Evolutionary conservation across 1,140 invertebrate genomes (phyloP).

Genomic region (Neodiprion lecontei): DNA sequence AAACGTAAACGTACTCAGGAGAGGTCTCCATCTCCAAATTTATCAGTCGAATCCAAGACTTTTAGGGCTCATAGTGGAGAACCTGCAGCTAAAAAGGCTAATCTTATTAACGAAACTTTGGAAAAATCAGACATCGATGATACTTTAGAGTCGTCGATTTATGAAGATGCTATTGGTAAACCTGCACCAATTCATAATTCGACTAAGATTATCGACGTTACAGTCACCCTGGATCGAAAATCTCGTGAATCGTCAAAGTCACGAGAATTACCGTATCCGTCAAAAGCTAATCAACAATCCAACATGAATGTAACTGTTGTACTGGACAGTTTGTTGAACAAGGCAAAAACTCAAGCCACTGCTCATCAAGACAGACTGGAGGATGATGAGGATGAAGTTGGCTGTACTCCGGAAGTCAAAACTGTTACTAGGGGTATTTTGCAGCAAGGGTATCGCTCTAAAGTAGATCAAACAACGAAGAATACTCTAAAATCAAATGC

Average conservation of each 20-base stretch:
- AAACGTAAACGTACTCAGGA: neutral
- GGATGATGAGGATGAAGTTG: slow-evolving; percentile 45
- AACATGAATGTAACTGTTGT: slow-evolving; percentile 47
- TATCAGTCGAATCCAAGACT: neutral
- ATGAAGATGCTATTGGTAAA: slow-evolving; percentile 56
- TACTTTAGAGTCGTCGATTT: slow-evolving; percentile 48
- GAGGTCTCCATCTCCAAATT: neutral
- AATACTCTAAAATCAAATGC: slow-evolving; percentile 43
- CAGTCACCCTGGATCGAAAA: slow-evolving; percentile 29
- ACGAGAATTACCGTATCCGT: no score
- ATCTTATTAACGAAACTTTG: slow-evolving; percentile 37
- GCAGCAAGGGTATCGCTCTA: neutral
- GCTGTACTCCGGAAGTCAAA: slow-evolving; percentile 28
- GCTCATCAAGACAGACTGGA: slow-evolving; percentile 18
- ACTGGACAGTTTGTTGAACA: slow-evolving; percentile 37
- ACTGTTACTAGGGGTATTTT: slow-evolving; percentile 22
- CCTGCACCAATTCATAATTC: slow-evolving; percentile 52
- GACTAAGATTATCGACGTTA: slow-evolving; percentile 47
- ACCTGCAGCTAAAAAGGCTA: slow-evolving; percentile 4
- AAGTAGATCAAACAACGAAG: slow-evolving; percentile 22
- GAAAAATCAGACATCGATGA: slow-evolving; percentile 30
- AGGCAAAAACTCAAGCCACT: slow-evolving; percentile 21
- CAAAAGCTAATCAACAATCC: slow-evolving; percentile 26
- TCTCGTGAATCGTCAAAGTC: neutral
- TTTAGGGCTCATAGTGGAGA: neutral